Evolutionary conservation across 2,113 vertebrate genomes (phyloP), one percentile per base, ranked within the genome.

Genomic region (Colossoma macropomum): DNA sequence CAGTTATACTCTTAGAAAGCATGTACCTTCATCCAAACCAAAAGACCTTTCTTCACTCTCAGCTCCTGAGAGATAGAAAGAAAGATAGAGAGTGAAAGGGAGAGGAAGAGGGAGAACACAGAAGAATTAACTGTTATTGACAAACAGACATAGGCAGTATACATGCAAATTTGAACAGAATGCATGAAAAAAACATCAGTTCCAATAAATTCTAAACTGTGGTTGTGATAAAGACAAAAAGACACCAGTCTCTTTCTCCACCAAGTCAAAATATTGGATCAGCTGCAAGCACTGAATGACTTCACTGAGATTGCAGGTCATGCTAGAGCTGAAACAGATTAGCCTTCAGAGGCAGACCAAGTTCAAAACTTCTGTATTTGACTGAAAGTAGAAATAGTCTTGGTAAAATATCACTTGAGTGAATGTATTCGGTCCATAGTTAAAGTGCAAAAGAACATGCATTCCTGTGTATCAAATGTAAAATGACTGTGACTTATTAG

Each of bases 41-140:
- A 41, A 68, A 25, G 85, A 81, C 7, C 45, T 77, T 79, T 84
- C 81, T 17, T 68, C 50, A 16, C 71, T 78, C 60, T 87, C 82
- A 25, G 70, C 80, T n/a, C 72, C 84, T 81, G 63, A 72, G 17
- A 56, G 34, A 66, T 13, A 75, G 45, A 76, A 30, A 68, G 34
- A 41, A 4, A 68, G 48, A 85, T 4, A 66, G 27, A 21, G 48
- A 75, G 16, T 60, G 12, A 76, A 19, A 45, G 41, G 10, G 41
- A 45, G 41, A 45, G 41, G 10, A 10, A 45, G 41, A 45, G 41
- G 41, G 41, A 17, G 50, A 52, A 52, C 16, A 52, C 50, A 27
- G 0, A 50, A 19, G 16, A 59, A 5, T 28, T 15, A 23, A 56
- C 54, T 23, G 54, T 23, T 3, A 56, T 56, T 34, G 41, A 78